Evolutionary conservation across 1,140 invertebrate species (phyloP).

Genomic region (Centruroides vittatus): DNA sequence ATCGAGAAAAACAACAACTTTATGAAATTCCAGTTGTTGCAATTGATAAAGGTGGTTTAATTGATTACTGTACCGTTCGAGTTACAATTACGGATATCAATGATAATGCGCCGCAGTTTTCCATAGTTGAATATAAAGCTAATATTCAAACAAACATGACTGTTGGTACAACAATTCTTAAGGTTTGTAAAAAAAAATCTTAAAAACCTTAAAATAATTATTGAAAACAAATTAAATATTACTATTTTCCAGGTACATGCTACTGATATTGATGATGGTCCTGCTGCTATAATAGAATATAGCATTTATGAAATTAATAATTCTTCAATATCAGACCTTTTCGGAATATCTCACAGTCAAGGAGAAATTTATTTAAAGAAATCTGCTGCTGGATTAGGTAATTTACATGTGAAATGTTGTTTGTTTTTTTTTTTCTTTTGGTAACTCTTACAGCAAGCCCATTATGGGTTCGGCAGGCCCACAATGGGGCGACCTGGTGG

Average conservation of each 20-base stretch:
- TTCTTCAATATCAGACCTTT: slow-evolving; percentile 40
- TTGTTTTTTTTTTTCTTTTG: no score
- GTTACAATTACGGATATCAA: slow-evolving; percentile 70
- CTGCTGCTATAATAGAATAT: slow-evolving; percentile 52
- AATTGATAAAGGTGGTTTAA: slow-evolving; percentile 66
- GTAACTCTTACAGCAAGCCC: no score
- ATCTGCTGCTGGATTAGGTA: neutral
- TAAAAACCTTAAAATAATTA: no score
- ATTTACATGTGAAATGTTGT: no score
- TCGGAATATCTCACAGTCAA: slow-evolving; percentile 49
- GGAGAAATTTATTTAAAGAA: slow-evolving; percentile 49
- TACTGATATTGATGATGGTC: slow-evolving; percentile 50
- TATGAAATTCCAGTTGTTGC: slow-evolving; percentile 71
- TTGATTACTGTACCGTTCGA: slow-evolving; percentile 59
- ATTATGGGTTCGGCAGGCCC: no score
- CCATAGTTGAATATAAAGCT: slow-evolving; percentile 60
- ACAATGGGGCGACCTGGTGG: no score
- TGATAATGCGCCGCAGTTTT: slow-evolving; percentile 71
- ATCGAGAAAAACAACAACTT: slow-evolving; percentile 55
- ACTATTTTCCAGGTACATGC: slow-evolving; percentile 36
- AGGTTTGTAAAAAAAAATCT: slow-evolving; percentile 31
- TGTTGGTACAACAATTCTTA: slow-evolving; percentile 46
- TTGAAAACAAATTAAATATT: neutral
- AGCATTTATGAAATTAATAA: slow-evolving; percentile 49
- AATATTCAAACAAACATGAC: slow-evolving; percentile 48